Base-by-base conservation (phyloP, 2,797 vertebrate species). In the Atherinosoma microstoma region DNA sequence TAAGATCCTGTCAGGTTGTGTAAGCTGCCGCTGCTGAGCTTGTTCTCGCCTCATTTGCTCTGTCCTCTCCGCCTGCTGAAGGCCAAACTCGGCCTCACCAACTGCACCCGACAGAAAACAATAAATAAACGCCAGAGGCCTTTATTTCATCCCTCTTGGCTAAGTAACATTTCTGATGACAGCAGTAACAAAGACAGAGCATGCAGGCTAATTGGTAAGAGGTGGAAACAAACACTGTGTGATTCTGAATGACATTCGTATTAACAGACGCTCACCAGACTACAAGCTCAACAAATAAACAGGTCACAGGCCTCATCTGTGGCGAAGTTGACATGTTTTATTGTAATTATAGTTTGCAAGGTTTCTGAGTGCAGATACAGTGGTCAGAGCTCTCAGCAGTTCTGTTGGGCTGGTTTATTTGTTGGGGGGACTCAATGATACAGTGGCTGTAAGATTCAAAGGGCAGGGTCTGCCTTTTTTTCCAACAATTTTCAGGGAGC, bases 21-120 rank as follows among this genome's bases (percentile, higher is more conserved):
- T 89, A 82, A 84, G 92, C 71, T 95, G 91, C 94, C 95, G 93
- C 32, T 93, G 91, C 73, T 91, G 92, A 47, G 91, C 91, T 45
- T 90, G 89, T 36, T 94, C 93, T 83, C 86, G 78, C 80, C 92
- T 66, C 67, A 13, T 64, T 58, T 16, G 75, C 67, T 86, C 76
- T 6, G 10, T 73, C 56, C 2, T 66, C 71, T 71, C 70, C 3
- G 54, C 38, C 69, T 30, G 67, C 72, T 56, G 68, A 34, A 64
- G 73, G 35, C 60, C 84, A 61, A 1, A 63, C 49, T 75, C 72
- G 0, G 60, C 69, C 53, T 74, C 69, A 0, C 62, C 24, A 78
- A 64, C 94, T 94, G 84, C 70, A 67, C 36, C 13, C 63, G 35
- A 83, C 70, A 89, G 32, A 82, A 87, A 87, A 89, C 20, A 86